Base-by-base conservation (phyloP, 2,888 invertebrate species). In the Limnephilus lunatus region DNA sequence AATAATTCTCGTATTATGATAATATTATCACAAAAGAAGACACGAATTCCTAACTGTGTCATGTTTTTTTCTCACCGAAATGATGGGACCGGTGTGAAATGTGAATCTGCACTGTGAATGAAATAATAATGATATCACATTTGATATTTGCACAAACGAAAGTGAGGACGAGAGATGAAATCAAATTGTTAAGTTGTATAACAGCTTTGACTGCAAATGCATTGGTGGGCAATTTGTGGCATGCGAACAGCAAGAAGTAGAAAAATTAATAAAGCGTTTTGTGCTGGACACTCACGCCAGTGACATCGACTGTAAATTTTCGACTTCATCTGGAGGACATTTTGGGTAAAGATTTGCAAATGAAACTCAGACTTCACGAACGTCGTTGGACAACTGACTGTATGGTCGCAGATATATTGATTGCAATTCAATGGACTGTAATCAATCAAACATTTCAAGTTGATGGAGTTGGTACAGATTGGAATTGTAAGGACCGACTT, bases 121-220 rank as follows among this genome's bases (percentile, higher is more conserved):
- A 68, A n/a, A 68, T 68, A 68, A 68, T 68, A 68, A 68, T 44
- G 44, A 44, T n/a, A 68, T 68, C 68, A 25, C 68, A 68, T 68
- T 68, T 68, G 68, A 68, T 68, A 68, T 68, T 68, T 68, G 68
- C 68, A 68, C 68, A 68, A 68, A 68, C 68, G 68, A 68, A 68
- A 68, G 68, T 68, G 68, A 68, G 25, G 68, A 9, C 25, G 68
- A 68, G 68, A 68, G 68, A 68, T 68, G 68, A 9, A 68, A 68
- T 68, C 68, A 68, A 68, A 68, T 68, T 53, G 19, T 53, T 19
- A 68, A 68, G 25, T 68, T 68, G 68, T 68, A 68, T 68, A 68
- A 68, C 68, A n/a, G n/a, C 68, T 68, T 7, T 25, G 68, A 9
- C 5, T 68, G 25, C 68, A n/a, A 25, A 68, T 68, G 68, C 68